Conservation (phyloP, 2,888 invertebrate genomes). For the Nemoura dubitans region DNA sequence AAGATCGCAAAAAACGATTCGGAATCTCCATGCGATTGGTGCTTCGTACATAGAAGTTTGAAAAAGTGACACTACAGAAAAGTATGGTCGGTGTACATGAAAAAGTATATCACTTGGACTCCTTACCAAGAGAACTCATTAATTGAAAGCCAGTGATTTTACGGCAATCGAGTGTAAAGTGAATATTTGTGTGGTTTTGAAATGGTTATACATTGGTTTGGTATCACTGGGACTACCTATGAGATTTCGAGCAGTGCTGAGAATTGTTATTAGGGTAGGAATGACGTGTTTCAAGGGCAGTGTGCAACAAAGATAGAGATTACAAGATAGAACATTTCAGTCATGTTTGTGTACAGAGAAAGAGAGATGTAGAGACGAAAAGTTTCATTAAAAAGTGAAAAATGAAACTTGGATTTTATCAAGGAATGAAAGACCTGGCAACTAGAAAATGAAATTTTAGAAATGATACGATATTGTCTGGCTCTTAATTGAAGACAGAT, state of each 20-base stretch:
- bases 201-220: not conserved
- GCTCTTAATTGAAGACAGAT: not conserved
- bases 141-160: not conserved
- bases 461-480: not conserved
- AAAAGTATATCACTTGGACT: constrained; percentile 1
- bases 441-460: not conserved
- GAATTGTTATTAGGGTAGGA: not conserved
- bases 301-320: constrained; percentile 33
- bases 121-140: not conserved
- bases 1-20: constrained; percentile 41
- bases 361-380: not conserved
- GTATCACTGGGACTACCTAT: not conserved
- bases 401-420: not conserved
- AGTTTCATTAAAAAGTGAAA: not conserved
- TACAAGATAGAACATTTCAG: not conserved
- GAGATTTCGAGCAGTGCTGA: not conserved
- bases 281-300: not conserved
- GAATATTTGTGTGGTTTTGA: not conserved
- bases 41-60: constrained; percentile 33
- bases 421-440: not conserved
- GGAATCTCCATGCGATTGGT: constrained; percentile 39
- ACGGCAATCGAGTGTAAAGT: not conserved
- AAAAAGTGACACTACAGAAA: not conserved
- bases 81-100: not conserved
- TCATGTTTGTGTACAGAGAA: not conserved